Conservation (phyloP, 2,113 vertebrate genomes). For the Notothenia rossii region DNA sequence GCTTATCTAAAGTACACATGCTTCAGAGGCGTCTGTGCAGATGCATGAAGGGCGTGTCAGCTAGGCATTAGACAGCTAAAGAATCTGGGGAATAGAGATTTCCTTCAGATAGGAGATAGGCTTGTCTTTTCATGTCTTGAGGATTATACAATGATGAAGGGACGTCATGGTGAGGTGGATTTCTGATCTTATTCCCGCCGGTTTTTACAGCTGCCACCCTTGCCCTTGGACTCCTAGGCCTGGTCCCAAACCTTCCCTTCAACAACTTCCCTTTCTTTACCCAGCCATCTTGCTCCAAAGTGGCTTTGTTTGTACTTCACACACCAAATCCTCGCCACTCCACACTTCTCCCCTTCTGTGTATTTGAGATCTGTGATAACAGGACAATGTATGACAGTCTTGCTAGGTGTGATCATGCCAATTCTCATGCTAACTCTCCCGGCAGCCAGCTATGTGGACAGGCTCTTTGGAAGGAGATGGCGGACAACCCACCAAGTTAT, state of each 20-base stretch:
- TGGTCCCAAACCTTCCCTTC: constrained; percentile 36
- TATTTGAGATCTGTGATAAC: constrained; percentile 52
- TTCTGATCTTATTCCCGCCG: constrained; percentile 68
- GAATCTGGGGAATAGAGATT: constrained; percentile 64
- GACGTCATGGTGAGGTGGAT: constrained; percentile 66
- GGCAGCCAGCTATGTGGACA: constrained; percentile 58
- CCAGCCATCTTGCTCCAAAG: not conserved
- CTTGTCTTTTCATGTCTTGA: constrained; percentile 66
- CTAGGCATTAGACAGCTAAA: constrained; percentile 44
- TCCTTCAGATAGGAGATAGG: constrained; percentile 60
- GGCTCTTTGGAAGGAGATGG: constrained; percentile 17
- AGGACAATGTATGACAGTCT: constrained; percentile 45
- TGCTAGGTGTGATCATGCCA: constrained; percentile 71
- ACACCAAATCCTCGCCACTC: constrained; percentile 31
- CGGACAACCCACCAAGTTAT: not conserved
- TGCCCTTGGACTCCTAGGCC: constrained; percentile 59
- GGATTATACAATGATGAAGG: constrained; percentile 77
- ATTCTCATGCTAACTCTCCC: constrained; percentile 68
- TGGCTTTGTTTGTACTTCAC: constrained; percentile 37
- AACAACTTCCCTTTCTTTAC: constrained; percentile 7
- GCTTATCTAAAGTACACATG: constrained; percentile 59
- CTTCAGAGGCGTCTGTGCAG: constrained; percentile 28
- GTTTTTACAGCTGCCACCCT: constrained; percentile 52
- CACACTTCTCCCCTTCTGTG: constrained; percentile 15
- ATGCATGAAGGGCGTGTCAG: constrained; percentile 62